phyloP scores from a whole-genome alignment of 2,888 invertebrate species.

The Erannis defoliaria region DNA sequence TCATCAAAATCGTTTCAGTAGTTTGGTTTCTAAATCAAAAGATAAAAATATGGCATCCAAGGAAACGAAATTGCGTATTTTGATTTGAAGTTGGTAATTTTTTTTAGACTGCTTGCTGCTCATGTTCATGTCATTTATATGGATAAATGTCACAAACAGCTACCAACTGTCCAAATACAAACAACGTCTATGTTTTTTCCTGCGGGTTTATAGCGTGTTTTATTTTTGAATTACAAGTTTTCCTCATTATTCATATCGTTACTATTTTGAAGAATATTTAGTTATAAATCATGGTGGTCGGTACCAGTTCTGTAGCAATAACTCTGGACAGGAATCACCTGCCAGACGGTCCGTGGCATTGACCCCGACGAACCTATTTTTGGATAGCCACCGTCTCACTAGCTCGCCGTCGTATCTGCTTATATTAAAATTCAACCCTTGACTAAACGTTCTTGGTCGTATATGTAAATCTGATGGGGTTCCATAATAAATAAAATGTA shows the following conservation, averaged over 20 bases:
- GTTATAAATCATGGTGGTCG: slow-evolving; percentile 25
- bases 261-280: slow-evolving; percentile 25
- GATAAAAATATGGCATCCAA: no score
- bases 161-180: not conserved
- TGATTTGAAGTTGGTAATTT: no score
- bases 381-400: slow-evolving; percentile 47
- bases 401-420: slow-evolving; percentile 36
- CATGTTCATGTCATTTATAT: no score
- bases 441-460: slow-evolving; percentile 44
- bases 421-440: slow-evolving; percentile 50
- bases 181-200: not conserved
- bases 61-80: no score
- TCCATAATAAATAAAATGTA: slow-evolving; percentile 39
- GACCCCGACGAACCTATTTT: slow-evolving; percentile 54
- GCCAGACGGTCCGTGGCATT: slow-evolving; percentile 52
- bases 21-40: no score
- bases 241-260: slow-evolving; percentile 12
- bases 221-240: not conserved
- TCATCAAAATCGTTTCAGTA: no score
- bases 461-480: slow-evolving; percentile 45
- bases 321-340: slow-evolving; percentile 44
- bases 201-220: not conserved
- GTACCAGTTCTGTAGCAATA: slow-evolving; percentile 38
- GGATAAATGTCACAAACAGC: not conserved
- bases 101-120: no score